Base-by-base conservation (phyloP, 2,113 vertebrate species). In the Xiphias gladius region DNA sequence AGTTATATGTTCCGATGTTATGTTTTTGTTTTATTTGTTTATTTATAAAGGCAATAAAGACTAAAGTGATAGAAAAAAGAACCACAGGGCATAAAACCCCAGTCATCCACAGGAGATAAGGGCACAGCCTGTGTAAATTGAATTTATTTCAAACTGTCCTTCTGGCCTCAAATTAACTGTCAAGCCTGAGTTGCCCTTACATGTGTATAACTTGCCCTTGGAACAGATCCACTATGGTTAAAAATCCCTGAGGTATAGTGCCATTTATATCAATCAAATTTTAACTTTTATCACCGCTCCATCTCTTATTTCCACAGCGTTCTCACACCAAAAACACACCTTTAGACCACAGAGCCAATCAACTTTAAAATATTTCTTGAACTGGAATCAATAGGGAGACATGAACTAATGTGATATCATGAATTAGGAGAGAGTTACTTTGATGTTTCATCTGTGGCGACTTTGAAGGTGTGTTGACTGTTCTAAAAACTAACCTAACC, bases 151-250 rank as follows among this genome's bases (percentile, higher is more conserved):
- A 4, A 71, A 39, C n/a, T 41, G 20, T 30, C 54, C 57, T 74
- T 64, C 39, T 61, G 54, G 78, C 61, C 67, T 69, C 35, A 46
- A 73, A 72, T 75, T 3, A 52, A 65, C 52, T 62, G 7, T 55
- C 43, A 39, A 79, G 10, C 43, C 26, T 32, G 30, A 59, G 28
- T 32, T 63, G 16, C 9, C 28, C 41, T 73, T 17, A 30, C 35
- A 63, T 68, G 19, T 58, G 58, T 87, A 70, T 58, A 57, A 54
- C 30, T 30, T 41, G 13, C n/a, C 52, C 12, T 39, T 24, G 54
- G 41, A 83, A 63, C n/a, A 69, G 64, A 86, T 80, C 22, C 63
- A 64, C 65, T 48, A 24, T 50, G 54, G 48, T 84, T 64, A 82
- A 63, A 61, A 61, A 66, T 55, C 52, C 52, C 41, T 30, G 24